A percentile compares a stretch with the other conserved stretches of the same genome.
Conservation (phyloP, 2,113 vertebrate genomes). For the Excalfactoria chinensis region DNA sequence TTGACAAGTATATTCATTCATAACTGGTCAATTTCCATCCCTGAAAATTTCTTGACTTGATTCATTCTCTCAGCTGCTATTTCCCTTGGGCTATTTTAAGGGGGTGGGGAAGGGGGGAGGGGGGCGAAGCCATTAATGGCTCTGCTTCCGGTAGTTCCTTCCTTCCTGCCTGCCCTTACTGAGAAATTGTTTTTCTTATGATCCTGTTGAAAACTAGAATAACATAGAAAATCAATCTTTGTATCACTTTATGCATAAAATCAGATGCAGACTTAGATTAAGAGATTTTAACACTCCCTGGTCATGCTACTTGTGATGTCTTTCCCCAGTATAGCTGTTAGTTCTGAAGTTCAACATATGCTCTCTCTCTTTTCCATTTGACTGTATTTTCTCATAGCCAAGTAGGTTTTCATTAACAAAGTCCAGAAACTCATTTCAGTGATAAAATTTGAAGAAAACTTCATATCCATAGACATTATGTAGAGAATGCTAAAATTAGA, state of each 20-base stretch:
- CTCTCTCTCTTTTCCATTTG: not conserved
- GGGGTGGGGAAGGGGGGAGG: not conserved
- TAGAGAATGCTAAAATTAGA: not conserved
- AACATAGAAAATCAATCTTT: not conserved
- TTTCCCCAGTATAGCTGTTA: not conserved
- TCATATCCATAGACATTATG: not conserved
- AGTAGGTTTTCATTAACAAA: not conserved
- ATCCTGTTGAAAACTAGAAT: conserved; percentile 8
- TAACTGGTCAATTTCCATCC: not conserved
- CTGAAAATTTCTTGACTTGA: conserved; percentile 2
- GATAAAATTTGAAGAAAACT: not conserved
- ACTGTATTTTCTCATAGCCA: not conserved
- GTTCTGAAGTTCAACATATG: not conserved
- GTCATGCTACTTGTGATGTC: not conserved
- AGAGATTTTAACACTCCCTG: not conserved
- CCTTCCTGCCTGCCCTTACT: not conserved
- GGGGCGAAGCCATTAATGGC: not conserved
- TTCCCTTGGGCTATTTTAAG: conserved; percentile 17
- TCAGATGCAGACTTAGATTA: not conserved
- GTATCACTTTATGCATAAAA: not conserved
- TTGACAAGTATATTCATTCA: not conserved
- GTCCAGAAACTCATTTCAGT: not conserved
- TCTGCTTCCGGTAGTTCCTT: conserved; percentile 29
- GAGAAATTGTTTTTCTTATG: not conserved
- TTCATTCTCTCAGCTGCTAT: conserved; percentile 22